Evolutionary conservation across 2,888 invertebrate genomes (phyloP).

Genomic region (Drosophila atroscutellata): DNA sequence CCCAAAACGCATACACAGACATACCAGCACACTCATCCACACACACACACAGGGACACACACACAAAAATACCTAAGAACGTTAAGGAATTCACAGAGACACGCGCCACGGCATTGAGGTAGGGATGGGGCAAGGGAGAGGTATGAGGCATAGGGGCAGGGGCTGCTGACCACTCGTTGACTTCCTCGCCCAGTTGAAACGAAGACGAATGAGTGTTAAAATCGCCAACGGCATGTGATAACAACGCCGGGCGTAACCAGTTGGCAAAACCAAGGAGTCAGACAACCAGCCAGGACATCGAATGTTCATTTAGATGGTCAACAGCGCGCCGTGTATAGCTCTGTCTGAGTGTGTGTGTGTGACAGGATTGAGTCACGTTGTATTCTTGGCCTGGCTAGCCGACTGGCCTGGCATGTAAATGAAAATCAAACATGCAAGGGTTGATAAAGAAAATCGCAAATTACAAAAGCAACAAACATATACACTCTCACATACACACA

Average conservation of each 20-base stretch:
- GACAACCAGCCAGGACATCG: conserved; percentile 68
- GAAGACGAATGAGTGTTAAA: conserved; percentile 82
- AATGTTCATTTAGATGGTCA: conserved; percentile 71
- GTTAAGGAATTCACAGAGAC: conserved; percentile 74
- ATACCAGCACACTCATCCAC: conserved; percentile 14
- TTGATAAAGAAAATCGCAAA: conserved; percentile 82
- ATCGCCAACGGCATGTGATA: conserved; percentile 76
- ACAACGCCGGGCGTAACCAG: conserved; percentile 70
- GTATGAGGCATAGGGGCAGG: neutral
- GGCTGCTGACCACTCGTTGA: conserved; percentile 53
- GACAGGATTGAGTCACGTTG: conserved; percentile 74
- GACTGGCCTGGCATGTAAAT: conserved; percentile 81
- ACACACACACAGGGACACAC: neutral
- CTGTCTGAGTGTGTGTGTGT: conserved; percentile 18
- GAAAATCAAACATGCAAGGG: conserved; percentile 85
- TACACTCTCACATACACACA: conserved; percentile 9
- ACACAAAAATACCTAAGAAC: conserved; percentile 14
- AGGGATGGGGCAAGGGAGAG: conserved; percentile 11
- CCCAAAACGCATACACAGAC: conserved; percentile 64
- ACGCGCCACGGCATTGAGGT: conserved; percentile 48
- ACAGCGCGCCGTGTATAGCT: conserved; percentile 7
- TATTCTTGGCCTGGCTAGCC: conserved; percentile 72
- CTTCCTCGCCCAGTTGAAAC: conserved; percentile 77
- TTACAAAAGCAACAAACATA: conserved; percentile 51
- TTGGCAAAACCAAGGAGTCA: conserved; percentile 36